Conservation (phyloP, 2,797 vertebrate species). For the Poeciliopsis gracilis region DNA sequence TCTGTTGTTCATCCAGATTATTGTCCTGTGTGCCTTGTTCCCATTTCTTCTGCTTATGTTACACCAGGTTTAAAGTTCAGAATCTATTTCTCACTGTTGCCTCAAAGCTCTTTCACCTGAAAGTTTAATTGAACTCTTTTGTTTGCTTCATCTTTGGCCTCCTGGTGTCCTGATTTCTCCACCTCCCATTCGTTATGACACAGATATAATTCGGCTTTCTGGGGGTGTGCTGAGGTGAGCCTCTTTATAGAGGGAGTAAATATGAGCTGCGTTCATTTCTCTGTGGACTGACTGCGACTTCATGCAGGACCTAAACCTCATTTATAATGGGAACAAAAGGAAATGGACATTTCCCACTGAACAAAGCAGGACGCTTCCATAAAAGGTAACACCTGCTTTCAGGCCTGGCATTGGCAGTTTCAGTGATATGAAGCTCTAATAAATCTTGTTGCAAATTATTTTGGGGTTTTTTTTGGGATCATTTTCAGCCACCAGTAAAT, state of each 20-base stretch:
- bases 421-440: constrained; percentile 1
- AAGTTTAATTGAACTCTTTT: neutral
- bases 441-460: neutral
- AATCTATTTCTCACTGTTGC: too few species aligned
- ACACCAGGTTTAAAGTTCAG: neutral
- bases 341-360: neutral
- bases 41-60: neutral
- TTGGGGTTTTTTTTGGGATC: neutral
- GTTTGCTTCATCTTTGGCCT: neutral
- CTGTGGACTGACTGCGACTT: neutral
- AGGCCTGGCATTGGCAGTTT: neutral
- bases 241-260: neutral
- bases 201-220: neutral
- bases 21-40: neutral
- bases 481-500: constrained; percentile 6
- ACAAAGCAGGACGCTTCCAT: neutral
- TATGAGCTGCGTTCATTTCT: neutral
- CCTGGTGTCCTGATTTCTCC: neutral
- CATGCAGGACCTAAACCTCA: neutral
- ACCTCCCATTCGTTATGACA: neutral
- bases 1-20: neutral
- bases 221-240: neutral
- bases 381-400: constrained; percentile 7
- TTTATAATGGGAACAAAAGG: neutral
- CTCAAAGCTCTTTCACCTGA: neutral